Base-by-base conservation (phyloP, 2,113 vertebrate genomes). In the Neoarius graeffei region DNA sequence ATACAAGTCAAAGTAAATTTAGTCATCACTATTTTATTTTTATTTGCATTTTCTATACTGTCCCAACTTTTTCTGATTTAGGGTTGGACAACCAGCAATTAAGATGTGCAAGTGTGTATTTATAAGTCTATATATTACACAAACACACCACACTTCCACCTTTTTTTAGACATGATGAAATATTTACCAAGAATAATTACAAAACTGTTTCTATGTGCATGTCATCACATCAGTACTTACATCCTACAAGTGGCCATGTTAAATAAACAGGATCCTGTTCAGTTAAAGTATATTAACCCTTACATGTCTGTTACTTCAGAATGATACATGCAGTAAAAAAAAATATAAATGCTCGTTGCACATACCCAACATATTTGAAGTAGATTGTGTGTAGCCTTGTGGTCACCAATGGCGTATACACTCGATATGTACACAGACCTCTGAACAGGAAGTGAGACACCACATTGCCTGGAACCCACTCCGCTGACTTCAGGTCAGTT, bases 401-500 rank as follows among this genome's bases (percentile, higher is more conserved):
- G n/a, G 54, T 60, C 79, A 56, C 4, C 76, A 54, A 9, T 27
- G 13, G 11, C 1, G 25, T 23, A 25, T 76, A 25, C 35, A 54
- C 76, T 79, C 1, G 13, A 54, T 7, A 5, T 73, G 5, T 13
- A 56, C 76, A 15, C 50, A 79, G 56, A 81, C 52, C 54, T 56
- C 25, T 56, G 0, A 56, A 82, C 17, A 82, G 80, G 80, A 83
- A 64, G 20, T 83, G 17, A 83, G 23, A 64, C 10, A 15, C 20
- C 30, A 81, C 17, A 54, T 3, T 7, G 4, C 14, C 2, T 7
- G 5, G 52, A 60, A 15, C 27, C 27, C 30, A 25, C 4, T 50
- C 3, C 30, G 64, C 59, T 64, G 81, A 48, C 35, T 15, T 64
- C 35, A 64, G 81, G 19, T 82, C 80, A 82, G 80, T 82, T 82